Base-by-base conservation (phyloP, 2,113 vertebrate genomes). In the Psettodes erumei region DNA sequence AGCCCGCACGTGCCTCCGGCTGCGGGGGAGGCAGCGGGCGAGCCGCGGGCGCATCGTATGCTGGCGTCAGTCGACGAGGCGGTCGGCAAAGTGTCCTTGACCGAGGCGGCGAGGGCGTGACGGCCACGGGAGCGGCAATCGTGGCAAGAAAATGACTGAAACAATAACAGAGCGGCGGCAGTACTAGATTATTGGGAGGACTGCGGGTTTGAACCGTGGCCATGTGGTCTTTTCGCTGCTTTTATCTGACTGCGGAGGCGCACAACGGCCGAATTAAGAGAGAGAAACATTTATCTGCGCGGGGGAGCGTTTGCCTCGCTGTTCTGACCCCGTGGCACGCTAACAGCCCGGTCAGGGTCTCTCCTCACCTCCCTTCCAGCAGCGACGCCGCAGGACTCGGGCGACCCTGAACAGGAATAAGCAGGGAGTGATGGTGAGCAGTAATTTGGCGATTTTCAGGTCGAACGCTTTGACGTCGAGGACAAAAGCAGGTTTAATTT, bases 1-100 rank as follows among this genome's bases (percentile, higher is more conserved):
- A n/a, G n/a, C n/a, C n/a, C n/a, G n/a, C n/a, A n/a, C n/a, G n/a
- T n/a, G n/a, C n/a, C n/a, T n/a, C n/a, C n/a, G n/a, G n/a, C n/a
- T n/a, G n/a, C n/a, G n/a, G n/a, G n/a, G n/a, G n/a, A n/a, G n/a
- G n/a, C n/a, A n/a, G 15, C 74, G 6, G 68, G 64, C 58, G 21
- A 0, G 55, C 27, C 37, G 15, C 6, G 28, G 37, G 28, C 13
- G 51, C n/a, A n/a, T 62, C 75, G 28, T 61, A 67, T 45, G 45
- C 42, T 15, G 6, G 2, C 19, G 76, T 80, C 77, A 69, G 71
- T 77, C 53, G 71, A 19, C 1, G 2, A 32, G 71, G 19, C 42
- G 4, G 54, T 1, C 19, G 1, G 25, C 1, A 0, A 23, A 38
- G n/a, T 8, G 77, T 59, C 78, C 72, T 62, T 78, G 71, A 74